phyloP scores from a whole-genome alignment of 2,113 vertebrate species.

The Sylvietta virens region DNA sequence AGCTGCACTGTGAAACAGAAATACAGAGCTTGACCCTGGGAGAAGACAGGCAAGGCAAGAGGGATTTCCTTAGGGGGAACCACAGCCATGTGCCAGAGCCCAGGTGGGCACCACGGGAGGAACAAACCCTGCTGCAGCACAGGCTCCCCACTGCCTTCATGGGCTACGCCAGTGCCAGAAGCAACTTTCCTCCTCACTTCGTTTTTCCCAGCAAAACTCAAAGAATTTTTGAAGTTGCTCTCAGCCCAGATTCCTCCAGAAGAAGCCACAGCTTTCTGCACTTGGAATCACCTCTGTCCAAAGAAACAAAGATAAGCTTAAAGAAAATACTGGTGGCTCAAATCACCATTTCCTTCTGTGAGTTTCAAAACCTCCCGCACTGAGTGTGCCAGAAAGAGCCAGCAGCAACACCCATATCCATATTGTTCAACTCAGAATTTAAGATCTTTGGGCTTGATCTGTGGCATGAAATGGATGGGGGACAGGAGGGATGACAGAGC shows the following conservation, averaged over 20 bases:
- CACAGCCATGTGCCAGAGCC: neutral
- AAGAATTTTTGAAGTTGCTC: neutral
- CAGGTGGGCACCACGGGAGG: fast-evolving
- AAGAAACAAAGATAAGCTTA: neutral
- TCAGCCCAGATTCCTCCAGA: neutral
- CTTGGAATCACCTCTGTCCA: neutral
- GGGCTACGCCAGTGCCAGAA: neutral
- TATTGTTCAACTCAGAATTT: neutral
- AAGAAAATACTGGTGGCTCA: neutral
- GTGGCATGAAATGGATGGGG: neutral
- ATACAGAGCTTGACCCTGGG: fast-evolving
- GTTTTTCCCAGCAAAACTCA: neutral
- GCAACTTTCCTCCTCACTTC: neutral
- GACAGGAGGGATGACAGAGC: neutral
- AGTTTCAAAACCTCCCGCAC: neutral
- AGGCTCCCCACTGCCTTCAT: fast-evolving
- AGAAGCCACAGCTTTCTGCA: neutral
- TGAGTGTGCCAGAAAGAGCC: neutral
- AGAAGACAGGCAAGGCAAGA: neutral
- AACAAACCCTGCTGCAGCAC: fast-evolving
- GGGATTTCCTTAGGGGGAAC: neutral
- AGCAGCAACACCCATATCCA: neutral
- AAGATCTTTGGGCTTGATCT: neutral
- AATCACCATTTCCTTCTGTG: neutral
- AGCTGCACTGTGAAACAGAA: neutral